phyloP scores from a whole-genome alignment of 2,888 invertebrate genomes.

The Isotomurus palustris region DNA sequence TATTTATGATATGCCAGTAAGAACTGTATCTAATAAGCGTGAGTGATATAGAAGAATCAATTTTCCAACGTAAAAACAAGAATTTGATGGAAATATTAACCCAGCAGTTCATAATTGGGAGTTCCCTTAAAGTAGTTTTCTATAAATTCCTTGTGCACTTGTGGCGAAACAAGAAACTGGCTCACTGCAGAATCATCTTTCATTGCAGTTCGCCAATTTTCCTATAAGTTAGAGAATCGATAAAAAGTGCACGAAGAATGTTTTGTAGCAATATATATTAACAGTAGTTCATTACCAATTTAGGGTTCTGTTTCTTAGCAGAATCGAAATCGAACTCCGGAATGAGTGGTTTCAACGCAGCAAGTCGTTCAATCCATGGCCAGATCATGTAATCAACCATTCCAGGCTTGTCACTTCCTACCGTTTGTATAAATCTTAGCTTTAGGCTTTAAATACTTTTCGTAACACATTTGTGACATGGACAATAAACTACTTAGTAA shows the following conservation, averaged over 20 bases:
- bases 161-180: constrained; percentile 61
- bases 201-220: constrained; percentile 67
- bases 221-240: constrained; percentile 52
- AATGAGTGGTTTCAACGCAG: constrained; percentile 55
- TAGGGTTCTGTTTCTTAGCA: constrained; percentile 26
- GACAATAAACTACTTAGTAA: not conserved
- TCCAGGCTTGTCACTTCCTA: constrained; percentile 63
- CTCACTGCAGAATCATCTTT: constrained; percentile 66
- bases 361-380: constrained; percentile 74
- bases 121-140: constrained; percentile 60
- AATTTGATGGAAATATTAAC: not conserved
- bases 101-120: constrained; percentile 49
- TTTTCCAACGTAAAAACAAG: not conserved
- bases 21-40: not conserved
- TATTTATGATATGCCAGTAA: too few species aligned
- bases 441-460: not conserved
- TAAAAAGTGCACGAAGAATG: not conserved
- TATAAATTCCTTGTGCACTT: constrained; percentile 68
- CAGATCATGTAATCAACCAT: constrained; percentile 78
- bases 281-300: constrained; percentile 17
- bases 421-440: not conserved
- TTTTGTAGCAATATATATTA: not conserved
- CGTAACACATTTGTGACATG: not conserved
- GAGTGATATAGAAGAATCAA: not conserved
- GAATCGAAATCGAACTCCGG: constrained; percentile 32